Base-by-base conservation (phyloP, 2,797 vertebrate species). In the Agapornis canus region DNA sequence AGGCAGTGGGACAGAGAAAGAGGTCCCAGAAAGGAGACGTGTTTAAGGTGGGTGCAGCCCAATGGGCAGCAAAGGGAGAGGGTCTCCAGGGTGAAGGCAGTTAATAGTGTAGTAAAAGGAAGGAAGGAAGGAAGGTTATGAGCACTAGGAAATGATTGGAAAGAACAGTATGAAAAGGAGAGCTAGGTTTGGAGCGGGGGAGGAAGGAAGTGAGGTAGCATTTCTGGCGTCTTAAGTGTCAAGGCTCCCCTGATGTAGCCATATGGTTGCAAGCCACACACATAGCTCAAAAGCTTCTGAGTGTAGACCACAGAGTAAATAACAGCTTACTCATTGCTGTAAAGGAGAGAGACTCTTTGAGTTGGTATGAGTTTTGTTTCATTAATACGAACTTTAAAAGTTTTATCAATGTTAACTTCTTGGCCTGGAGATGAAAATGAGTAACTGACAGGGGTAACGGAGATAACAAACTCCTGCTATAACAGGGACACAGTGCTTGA, bases 171-270 rank as follows among this genome's bases (percentile, higher is more conserved):
- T 31, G 43, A 80, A 79, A 85, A 59, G 35, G 20, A 79, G 54
- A 56, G 10, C 49, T 84, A 47, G 42, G n/a, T 91, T 86, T 94
- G 82, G 64, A 86, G 60, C 1, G 4, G 51, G 16, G 51, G 78
- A 92, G 84, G 76, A 87, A 91, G 89, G 84, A 93, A 95, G 57
- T 83, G 94, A 96, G 70, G 72, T 69, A 79, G 70, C 42, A 69
- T 68, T 59, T 84, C 57, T 83, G 80, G 63, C 0, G 0, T 59
- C 16, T 29, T 25, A 5, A 47, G 60, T 40, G 82, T 90, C 80
- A 66, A 8, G 63, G n/a, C 66, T 86, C 60, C 66, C n/a, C 59
- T 59, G 60, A 54, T 66, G 75, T 13, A 89, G 59, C 90, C 89
- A 20, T 52, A 56, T 93, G 93, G 59, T 82, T 89, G 80, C 47